These are phyloP conservation scores for Chironomus tentans DNA, from an alignment of 2,888 invertebrate genomes.

Conservation along the genomic window DNA sequence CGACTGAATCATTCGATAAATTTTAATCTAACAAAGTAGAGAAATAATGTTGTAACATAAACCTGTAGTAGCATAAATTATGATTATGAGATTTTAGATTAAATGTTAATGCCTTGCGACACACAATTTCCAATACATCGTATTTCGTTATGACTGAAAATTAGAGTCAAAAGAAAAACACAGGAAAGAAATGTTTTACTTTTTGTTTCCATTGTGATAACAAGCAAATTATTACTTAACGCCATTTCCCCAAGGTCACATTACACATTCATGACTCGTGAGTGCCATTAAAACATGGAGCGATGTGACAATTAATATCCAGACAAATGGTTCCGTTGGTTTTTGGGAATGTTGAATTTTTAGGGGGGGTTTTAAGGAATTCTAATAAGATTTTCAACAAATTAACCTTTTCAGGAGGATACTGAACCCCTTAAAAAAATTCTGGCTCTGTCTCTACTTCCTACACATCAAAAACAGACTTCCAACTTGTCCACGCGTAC, in stretches of 20 bases:
- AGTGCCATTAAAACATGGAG: constrained; percentile 2
- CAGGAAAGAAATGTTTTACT: too few relatives aligned
- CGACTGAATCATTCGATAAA: too few relatives aligned
- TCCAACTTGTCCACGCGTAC: too few relatives aligned
- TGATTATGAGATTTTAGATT: constrained; percentile 13
- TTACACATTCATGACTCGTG: neutral
- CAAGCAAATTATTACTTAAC: constrained; percentile 6
- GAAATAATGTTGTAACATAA: too few relatives aligned
- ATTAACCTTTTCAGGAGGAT: too few relatives aligned
- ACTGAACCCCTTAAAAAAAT: too few relatives aligned
- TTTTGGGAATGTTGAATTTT: neutral
- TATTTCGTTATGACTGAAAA: neutral
- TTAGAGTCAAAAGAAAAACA: too few relatives aligned
- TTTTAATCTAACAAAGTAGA: too few relatives aligned
- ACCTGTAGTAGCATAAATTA: constrained; percentile 2
- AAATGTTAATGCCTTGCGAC: neutral
- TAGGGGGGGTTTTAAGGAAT: neutral
- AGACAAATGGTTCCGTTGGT: constrained; percentile 12
- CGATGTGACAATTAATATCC: constrained; percentile 11
- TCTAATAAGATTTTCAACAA: too few relatives aligned
- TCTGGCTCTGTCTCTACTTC: too few relatives aligned
- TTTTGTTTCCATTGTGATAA: neutral
- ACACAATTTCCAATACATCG: neutral
- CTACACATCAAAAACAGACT: too few relatives aligned
- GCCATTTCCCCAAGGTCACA: constrained; percentile 19